Base-by-base conservation (phyloP, 1,140 invertebrate genomes). In the Drosophila truncata region DNA sequence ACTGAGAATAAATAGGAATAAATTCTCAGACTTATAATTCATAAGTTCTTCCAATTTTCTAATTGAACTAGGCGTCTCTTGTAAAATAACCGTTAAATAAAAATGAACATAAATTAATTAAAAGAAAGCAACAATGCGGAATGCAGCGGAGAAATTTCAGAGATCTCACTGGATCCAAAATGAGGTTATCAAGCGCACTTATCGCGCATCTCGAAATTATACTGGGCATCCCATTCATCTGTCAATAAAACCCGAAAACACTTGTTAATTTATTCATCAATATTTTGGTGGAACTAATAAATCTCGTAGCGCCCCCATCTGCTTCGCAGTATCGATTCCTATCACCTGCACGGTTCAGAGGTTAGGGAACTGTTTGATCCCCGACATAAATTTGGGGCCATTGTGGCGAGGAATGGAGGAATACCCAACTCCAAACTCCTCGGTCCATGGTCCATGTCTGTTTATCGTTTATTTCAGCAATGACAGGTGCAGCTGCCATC, bases 401-500 rank as follows among this genome's bases (percentile, higher is more conserved):
- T 86, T 82, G 82, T 85, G 75, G 47, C 27, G 42, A 25, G 42
- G 27, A 44, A 33, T 54, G 41, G 52, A n/a, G 27, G 42, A 23
- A 60, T 60, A 20, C 31, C 18, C 14, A 23, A 23, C 31, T 54
- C 18, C 16, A 13, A 49, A 27, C 37, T 33, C 4, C 39, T 8
- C 39, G 3, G 14, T 55, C 29, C 33, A 25, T 10, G 20, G 33
- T 44, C 64, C 61, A 62, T 70, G 71, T 78, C 75, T 83, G 84
- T 83, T 79, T 86, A 87, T 87, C 84, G 80, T 83, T 88, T 83
- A 70, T 77, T 74, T 83, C 41, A 80, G 77, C 84, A 88, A 78
- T 87, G 84, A 87, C 84, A 87, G 84, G 84, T 87, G 84, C 84
- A 87, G 84, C 84, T 87, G 84, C 64, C 84, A 67, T 73, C 69